Conservation (phyloP, 1,140 invertebrate species). For the Hetaerina americana region DNA sequence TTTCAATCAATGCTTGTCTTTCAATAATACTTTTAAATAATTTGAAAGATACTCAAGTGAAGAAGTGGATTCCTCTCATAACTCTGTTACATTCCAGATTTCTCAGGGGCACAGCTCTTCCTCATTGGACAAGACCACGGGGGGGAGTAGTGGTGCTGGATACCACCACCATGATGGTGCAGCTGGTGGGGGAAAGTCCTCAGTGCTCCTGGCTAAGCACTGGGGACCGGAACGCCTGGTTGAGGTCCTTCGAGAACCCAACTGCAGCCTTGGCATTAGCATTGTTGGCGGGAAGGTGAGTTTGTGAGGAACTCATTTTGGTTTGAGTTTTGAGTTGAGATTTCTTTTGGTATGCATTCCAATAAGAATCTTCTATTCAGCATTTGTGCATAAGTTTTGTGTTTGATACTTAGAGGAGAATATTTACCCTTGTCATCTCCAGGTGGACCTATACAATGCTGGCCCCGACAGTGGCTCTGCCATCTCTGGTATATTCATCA, state of each 20-base stretch:
- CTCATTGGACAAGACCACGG: neutral
- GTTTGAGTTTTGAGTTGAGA: neutral
- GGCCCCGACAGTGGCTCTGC: conserved; percentile 31
- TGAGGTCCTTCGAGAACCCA: conserved; percentile 53
- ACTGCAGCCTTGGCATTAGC: conserved; percentile 78
- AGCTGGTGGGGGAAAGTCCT: conserved; percentile 14
- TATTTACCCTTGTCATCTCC: conserved; percentile 14
- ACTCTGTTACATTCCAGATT: neutral
- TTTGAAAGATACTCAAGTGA: too few species aligned
- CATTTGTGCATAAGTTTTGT: neutral
- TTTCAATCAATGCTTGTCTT: too few species aligned
- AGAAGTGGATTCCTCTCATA: too few species aligned
- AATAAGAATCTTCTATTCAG: neutral
- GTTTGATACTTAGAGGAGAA: neutral
- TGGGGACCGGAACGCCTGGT: conserved; percentile 78
- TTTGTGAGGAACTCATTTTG: neutral
- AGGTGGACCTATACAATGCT: conserved; percentile 44
- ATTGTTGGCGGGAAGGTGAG: conserved; percentile 90
- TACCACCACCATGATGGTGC: neutral
- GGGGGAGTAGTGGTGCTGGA: neutral
- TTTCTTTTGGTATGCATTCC: conserved; percentile 5
- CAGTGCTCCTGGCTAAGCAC: conserved; percentile 51
- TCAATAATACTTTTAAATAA: too few species aligned
- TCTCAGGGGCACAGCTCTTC: conserved; percentile 4
- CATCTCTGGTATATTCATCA: conserved; percentile 93